Evolutionary conservation across 64 coral and sea anemone genomes (phyloP).

Genomic region (Dendronephthya gigantea): DNA sequence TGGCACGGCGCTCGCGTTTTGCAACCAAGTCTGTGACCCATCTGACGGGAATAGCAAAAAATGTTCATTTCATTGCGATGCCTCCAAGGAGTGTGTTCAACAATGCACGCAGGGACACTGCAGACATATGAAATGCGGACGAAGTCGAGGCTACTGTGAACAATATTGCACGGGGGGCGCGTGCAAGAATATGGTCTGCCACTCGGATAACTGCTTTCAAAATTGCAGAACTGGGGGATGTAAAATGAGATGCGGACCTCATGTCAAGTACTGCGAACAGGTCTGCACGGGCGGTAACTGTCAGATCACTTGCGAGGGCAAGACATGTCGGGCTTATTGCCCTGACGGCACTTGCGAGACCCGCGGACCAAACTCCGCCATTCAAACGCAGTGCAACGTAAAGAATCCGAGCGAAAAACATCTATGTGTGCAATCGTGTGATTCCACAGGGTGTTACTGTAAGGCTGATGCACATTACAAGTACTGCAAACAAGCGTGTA

Average conservation of each 20-base stretch:
- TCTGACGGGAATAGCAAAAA: neutral
- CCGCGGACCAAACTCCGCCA: neutral
- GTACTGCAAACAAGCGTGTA: neutral
- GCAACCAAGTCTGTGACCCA: neutral
- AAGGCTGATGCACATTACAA: neutral
- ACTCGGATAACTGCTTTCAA: neutral
- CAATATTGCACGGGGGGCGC: neutral
- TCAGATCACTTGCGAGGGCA: neutral
- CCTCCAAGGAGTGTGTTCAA: neutral
- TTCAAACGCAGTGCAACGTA: neutral
- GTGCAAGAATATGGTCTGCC: neutral
- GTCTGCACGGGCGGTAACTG: neutral
- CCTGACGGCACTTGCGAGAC: neutral
- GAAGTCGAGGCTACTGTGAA: neutral
- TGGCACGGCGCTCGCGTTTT: neutral
- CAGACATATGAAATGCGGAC: neutral
- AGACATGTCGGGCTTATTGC: neutral
- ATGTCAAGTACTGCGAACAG: constrained; percentile 1
- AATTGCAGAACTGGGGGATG: neutral
- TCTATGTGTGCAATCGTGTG: neutral
- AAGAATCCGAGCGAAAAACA: neutral
- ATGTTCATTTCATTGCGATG: constrained; percentile 2
- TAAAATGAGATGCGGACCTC: neutral
- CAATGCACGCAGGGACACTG: neutral
- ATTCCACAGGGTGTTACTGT: neutral